phyloP scores from a whole-genome alignment of 2,888 invertebrate species.

The Nymphalis urticae region DNA sequence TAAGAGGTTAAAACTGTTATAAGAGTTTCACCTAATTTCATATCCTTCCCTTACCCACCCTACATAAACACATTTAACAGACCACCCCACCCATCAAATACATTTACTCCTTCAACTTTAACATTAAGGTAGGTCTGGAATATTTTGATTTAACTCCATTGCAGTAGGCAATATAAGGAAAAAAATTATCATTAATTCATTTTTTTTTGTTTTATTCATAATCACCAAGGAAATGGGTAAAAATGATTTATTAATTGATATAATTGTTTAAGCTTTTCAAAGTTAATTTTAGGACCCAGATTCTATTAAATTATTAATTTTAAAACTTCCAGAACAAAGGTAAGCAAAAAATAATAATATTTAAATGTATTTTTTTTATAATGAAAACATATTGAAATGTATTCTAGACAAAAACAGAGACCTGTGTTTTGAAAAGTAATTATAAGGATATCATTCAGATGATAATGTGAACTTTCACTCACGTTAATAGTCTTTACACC shows the following conservation, averaged over 20 bases:
- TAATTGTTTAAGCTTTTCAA: neutral
- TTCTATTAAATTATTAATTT: conserved; percentile 13
- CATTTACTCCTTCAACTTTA: neutral
- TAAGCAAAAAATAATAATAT: neutral
- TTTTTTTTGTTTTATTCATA: too few species aligned
- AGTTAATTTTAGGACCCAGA: neutral
- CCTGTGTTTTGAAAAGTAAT: neutral
- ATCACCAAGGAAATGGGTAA: too few species aligned
- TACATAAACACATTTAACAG: conserved; percentile 6
- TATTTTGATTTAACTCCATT: too few species aligned
- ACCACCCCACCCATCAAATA: conserved; percentile 12
- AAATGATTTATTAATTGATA: neutral
- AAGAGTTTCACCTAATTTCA: neutral
- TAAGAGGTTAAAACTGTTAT: neutral
- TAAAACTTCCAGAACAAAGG: conserved; percentile 21
- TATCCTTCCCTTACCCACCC: neutral
- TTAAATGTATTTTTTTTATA: neutral
- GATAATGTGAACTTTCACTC: conserved; percentile 11
- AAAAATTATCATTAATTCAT: too few species aligned
- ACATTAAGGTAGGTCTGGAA: conserved; percentile 16
- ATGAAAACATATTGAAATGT: neutral
- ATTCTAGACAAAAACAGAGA: neutral
- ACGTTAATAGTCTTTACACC: conserved; percentile 11
- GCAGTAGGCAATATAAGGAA: too few species aligned
- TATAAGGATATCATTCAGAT: neutral